Base-by-base conservation (phyloP, 2,797 vertebrate genomes). In the Enteromius viviparus region DNA sequence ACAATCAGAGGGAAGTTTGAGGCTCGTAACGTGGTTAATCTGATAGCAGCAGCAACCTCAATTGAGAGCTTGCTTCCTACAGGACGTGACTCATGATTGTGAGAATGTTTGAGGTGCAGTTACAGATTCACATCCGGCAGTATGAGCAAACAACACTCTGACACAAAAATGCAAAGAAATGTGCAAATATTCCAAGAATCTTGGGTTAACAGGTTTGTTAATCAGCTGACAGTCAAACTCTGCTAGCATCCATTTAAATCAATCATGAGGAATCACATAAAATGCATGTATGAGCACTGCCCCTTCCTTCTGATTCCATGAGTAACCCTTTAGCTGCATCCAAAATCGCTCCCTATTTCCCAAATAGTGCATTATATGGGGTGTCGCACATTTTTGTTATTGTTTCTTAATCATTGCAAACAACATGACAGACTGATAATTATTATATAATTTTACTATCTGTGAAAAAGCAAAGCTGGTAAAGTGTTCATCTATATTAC, bases 61-160 rank as follows among this genome's bases (percentile, higher is more conserved):
- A 83, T 62, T 75, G 79, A 80, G 21, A 78, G 76, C 69, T 49
- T 42, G 34, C 82, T 88, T 88, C 84, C 86, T 78, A 80, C 70
- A 60, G 76, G 84, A 84, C 55, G 62, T 85, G 87, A 87, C 65
- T 88, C 82, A 86, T 26, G 21, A 68, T 37, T 60, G 14, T 37
- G 26, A 69, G 80, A 81, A 72, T 85, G 82, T 68, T 26, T 40
- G 53, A 85, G 60, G 72, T 60, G 62, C 17, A 49, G 29, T 60
- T 60, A 78, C 64, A 71, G 29, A 78, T 64, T 87, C 64, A 37
- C n/a, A 81, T 83, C 81, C 79, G 69, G 65, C 10, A 21, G 15
- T 51, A 47, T 70, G 32, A 81, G 53, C 51, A 82, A 81, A 70
- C 23, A 37, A 23, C 17, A 15, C 34, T 45, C 29, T 49, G 12